Evolutionary conservation across 2,888 invertebrate species (phyloP).

Genomic region (Drosophila melanosoma): DNA sequence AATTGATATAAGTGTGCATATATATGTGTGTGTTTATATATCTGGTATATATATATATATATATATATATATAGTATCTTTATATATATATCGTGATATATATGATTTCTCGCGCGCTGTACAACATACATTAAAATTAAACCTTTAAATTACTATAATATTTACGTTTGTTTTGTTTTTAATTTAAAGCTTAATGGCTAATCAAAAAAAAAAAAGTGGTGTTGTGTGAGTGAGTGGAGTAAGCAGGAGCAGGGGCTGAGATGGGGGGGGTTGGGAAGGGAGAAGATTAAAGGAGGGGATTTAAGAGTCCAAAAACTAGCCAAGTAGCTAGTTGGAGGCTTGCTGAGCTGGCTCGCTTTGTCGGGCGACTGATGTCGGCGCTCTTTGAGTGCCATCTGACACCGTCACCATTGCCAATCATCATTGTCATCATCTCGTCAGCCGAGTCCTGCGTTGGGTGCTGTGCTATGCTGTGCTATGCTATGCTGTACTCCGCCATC

Average conservation of each 20-base stretch:
- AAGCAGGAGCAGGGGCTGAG: neutral
- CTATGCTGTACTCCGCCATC: conserved; percentile 1
- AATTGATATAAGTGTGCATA: conserved; percentile 18
- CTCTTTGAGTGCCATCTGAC: conserved; percentile 32
- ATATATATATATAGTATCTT: conserved; percentile 26
- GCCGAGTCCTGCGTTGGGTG: conserved; percentile 3
- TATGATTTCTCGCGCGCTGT: conserved; percentile 62
- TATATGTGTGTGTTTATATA: conserved; percentile 26
- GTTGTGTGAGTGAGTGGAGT: conserved; percentile 7
- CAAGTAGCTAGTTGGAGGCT: conserved; percentile 7
- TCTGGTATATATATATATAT: conserved; percentile 25
- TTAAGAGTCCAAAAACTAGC: conserved; percentile 23
- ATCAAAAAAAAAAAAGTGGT: conserved; percentile 50
- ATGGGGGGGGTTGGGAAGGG: neutral
- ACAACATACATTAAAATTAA: conserved; percentile 65
- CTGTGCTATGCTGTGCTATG: neutral
- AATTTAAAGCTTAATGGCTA: conserved; percentile 67
- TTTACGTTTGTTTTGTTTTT: conserved; percentile 34
- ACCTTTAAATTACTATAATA: conserved; percentile 69
- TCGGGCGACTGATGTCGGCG: conserved; percentile 6
- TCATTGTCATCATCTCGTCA: neutral
- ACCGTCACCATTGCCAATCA: neutral
- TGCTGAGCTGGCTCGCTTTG: conserved; percentile 7
- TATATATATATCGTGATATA: conserved; percentile 32
- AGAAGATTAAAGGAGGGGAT: neutral